Evolutionary conservation across 2,797 vertebrate genomes (phyloP), one percentile per base, ranked within the genome.

Genomic region (Onychomys leucogaster): DNA sequence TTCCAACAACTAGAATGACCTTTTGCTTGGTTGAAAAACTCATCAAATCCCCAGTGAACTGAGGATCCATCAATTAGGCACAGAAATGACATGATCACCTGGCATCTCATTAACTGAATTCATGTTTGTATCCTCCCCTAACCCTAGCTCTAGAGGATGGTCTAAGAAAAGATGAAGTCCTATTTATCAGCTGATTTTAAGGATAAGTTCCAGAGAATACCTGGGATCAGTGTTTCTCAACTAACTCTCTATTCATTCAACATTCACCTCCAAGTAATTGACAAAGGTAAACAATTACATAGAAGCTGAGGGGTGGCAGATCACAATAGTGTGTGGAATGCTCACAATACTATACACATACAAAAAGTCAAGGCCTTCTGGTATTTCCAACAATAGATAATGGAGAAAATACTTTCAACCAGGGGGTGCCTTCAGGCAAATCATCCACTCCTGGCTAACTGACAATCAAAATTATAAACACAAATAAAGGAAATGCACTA

Each of bases 201-300:
- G 77, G 95, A 81, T 71, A 63, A 43, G 80, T 96, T 97, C 78
- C 76, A 93, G 75, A 65, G 93, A 96, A 93, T 80, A 94, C 83
- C 61, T 97, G 67, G 37, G 65, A 92, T 82, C 57, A 90, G 49
- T 71, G 75, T 86, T 73, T 75, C 95, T 89, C 8, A 2, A 94
- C 73, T 88, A 91, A 96, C 57, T 69, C 23, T 77, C 19, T 69
- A 85, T 55, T 95, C 55, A 29, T 82, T 96, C 94, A 94, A 75
- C 89, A 93, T 46, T 88, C 88, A 92, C 23, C 89, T 93, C 52
- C 7, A n/a, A 92, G 90, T 95, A 94, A 95, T 57, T 96, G 96
- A 96, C 95, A 96, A 96, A 96, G 87, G 90, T 97, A 94, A 96
- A 92, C 92, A 95, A 94, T 87, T 90, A 86, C 27, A 6, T 82